phyloP scores from a whole-genome alignment of 2,113 vertebrate species.

The Neogobius melanostomus region DNA sequence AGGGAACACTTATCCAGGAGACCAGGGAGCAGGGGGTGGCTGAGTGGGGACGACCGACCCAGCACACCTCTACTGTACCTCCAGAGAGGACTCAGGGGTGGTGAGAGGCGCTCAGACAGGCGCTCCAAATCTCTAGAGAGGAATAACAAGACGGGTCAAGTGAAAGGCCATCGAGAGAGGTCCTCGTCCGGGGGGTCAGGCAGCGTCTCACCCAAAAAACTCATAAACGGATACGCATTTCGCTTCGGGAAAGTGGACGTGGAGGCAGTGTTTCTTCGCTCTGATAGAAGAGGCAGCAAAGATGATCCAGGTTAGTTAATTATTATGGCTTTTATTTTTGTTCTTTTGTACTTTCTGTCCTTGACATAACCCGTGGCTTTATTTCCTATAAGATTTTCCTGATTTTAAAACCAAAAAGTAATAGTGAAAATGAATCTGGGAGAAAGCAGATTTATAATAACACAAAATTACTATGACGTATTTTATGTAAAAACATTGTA shows the following conservation, averaged over 20 bases:
- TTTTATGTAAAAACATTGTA: too few relatives aligned
- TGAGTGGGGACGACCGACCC: conserved; percentile 56
- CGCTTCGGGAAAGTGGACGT: conserved; percentile 74
- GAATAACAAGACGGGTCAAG: conserved; percentile 67
- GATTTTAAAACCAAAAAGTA: too few relatives aligned
- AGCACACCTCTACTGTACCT: conserved; percentile 62
- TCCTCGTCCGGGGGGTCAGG: conserved; percentile 71
- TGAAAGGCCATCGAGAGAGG: conserved; percentile 70
- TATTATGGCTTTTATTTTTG: neutral
- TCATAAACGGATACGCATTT: conserved; percentile 73
- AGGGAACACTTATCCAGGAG: conserved; percentile 61
- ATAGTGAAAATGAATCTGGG: neutral
- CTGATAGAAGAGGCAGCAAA: conserved; percentile 69
- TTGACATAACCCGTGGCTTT: conserved; percentile 14
- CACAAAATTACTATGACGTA: too few relatives aligned
- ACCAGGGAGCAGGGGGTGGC: conserved; percentile 57
- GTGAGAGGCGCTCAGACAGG: conserved; percentile 63
- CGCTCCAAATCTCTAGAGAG: conserved; percentile 81
- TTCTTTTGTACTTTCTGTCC: too few relatives aligned
- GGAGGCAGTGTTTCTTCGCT: conserved; percentile 58
- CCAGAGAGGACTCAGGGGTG: conserved; percentile 53
- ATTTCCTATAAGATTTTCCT: too few relatives aligned
- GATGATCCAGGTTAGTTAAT: conserved; percentile 73
- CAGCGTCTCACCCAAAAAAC: conserved; percentile 67
- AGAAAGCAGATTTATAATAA: neutral